A percentile compares a stretch with the other conserved stretches of the same genome.
Conservation (phyloP, 2,888 invertebrate genomes). For the Macroteleia sp. region DNA sequence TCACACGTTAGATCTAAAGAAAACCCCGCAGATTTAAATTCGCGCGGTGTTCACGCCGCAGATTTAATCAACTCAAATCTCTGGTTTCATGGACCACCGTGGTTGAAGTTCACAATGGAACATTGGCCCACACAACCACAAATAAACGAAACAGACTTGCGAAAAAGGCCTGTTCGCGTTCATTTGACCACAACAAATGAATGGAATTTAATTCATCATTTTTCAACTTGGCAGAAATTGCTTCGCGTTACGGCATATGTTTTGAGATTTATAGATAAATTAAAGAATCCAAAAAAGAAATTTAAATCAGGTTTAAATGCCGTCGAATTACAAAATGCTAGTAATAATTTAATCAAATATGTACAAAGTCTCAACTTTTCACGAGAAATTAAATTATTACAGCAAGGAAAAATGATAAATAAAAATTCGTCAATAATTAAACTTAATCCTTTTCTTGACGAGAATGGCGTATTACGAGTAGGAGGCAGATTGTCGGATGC, state of each 20-base stretch:
- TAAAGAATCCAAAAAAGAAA: background rate
- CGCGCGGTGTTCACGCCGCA: background rate
- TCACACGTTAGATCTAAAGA: background rate
- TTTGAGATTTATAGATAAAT: constrained; percentile 1
- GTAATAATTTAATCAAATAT: too few species aligned
- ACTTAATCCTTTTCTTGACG: too few species aligned
- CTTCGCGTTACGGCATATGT: background rate
- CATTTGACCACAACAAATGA: background rate
- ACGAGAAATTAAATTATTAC: too few species aligned
- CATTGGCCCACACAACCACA: background rate
- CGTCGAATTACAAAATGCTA: background rate
- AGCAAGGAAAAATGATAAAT: too few species aligned
- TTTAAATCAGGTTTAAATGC: too few species aligned
- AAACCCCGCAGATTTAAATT: background rate
- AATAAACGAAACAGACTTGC: background rate
- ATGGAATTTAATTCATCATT: background rate
- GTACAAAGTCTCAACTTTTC: too few species aligned
- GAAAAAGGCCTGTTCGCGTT: background rate
- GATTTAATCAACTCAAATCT: background rate
- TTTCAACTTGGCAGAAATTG: constrained; percentile 1
- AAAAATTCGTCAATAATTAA: too few species aligned
- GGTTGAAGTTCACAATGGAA: background rate
- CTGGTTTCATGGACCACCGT: background rate
- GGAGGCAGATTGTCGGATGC: too few species aligned
- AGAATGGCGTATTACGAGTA: too few species aligned